Percentiles rank a stretch among this genome's conserved stretches.
Conservation (phyloP, 1,140 invertebrate species). For the Drosophila oshimai region DNA sequence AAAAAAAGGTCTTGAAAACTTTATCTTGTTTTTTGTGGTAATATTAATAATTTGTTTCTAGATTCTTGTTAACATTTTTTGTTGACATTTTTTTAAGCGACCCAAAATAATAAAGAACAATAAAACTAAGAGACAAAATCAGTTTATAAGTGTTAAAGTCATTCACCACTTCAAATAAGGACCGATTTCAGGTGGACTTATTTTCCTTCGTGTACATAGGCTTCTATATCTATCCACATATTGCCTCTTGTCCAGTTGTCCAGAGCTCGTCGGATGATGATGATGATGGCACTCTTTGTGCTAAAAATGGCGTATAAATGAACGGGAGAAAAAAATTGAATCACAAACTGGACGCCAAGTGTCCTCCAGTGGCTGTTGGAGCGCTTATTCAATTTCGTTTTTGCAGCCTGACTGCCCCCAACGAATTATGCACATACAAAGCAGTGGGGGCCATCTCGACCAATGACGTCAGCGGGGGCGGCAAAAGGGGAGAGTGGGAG, state of each 20-base stretch:
- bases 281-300: constrained; percentile 37
- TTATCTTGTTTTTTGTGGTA: too few species aligned
- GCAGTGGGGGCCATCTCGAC: constrained; percentile 8
- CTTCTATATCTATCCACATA: constrained; percentile 44
- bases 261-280: not conserved
- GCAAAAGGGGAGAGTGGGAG: not conserved
- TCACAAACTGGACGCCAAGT: constrained; percentile 54
- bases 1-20: too few species aligned
- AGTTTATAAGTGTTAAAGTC: too few species aligned
- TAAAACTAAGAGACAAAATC: too few species aligned
- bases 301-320: constrained; percentile 63
- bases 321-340: constrained; percentile 56
- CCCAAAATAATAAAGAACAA: too few species aligned
- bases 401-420: constrained; percentile 38
- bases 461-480: constrained; percentile 50
- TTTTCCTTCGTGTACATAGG: constrained; percentile 7
- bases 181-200: too few species aligned
- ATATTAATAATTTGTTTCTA: too few species aligned
- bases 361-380: constrained; percentile 31
- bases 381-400: constrained; percentile 49
- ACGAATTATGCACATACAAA: constrained; percentile 44
- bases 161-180: too few species aligned
- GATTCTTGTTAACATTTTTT: too few species aligned
- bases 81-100: too few species aligned
- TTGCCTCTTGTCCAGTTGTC: constrained; percentile 39